Evolutionary conservation across 2,113 vertebrate genomes (phyloP), one percentile per base, ranked within the genome.

Genomic region (Calcarius ornatus): DNA sequence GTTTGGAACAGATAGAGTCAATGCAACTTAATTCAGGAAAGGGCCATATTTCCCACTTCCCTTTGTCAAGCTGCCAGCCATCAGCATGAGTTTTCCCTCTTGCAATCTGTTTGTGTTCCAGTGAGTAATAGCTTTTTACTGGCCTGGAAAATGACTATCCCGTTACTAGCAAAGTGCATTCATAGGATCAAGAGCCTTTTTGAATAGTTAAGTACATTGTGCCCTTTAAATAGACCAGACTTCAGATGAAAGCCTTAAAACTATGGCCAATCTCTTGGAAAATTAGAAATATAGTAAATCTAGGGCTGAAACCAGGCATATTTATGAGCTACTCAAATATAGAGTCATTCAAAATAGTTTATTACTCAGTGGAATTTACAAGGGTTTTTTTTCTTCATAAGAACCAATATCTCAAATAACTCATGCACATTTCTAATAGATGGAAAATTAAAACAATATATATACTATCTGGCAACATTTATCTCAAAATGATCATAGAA

Each of bases 101-200:
- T 4, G 23, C 81, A 95, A 90, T 90, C 88, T 95, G 91, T 88
- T 95, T 94, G 75, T 94, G 81, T 94, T 94, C 69, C 84, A 92
- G 60, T 71, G 81, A 95, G 51, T 88, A 96, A 95, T 89, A 78
- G 88, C 20, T 92, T 97, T 89, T 89, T 76, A 86, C 86, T 97
- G 92, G 93, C 91, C 84, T 95, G 78, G 72, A 94, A 96, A 96
- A 96, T 92, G 69, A 88, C 87, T 92, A 85, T 92, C 72, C 65
- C 69, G 54, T 95, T 96, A 61, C 84, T 59, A 78, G 64, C 28
- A 90, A 92, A 94, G 69, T 70, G 43, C 57, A 73, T 95, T 90
- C 80, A 76, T 59, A 65, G 82, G 70, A 94, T 94, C 88, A 64
- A 92, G 64, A 83, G 85, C 51, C 88, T 95, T 94, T 94, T 92